Evolutionary conservation across 1,140 invertebrate genomes (phyloP).

Genomic region (Stratiolaelaps scimitus): DNA sequence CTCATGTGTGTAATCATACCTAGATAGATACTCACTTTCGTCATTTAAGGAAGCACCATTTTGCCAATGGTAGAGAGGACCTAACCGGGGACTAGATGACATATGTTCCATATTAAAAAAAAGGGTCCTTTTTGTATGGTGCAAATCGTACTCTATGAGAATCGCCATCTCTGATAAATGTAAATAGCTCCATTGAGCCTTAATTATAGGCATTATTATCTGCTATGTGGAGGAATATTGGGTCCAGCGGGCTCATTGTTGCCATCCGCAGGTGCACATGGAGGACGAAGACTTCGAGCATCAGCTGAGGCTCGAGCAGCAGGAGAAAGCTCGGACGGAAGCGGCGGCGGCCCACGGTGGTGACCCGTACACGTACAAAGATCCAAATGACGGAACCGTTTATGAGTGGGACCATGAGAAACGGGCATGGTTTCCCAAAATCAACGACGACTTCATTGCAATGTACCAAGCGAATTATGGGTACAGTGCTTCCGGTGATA

Average conservation of each 20-base stretch:
- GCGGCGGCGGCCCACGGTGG: slow-evolving; percentile 47
- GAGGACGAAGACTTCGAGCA: slow-evolving; percentile 41
- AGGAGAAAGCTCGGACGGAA: slow-evolving; percentile 39
- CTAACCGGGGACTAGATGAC: too few relatives aligned
- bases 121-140: too few relatives aligned
- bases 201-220: too few relatives aligned
- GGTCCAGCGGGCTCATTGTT: not conserved
- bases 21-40: too few relatives aligned
- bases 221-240: too few relatives aligned
- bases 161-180: too few relatives aligned
- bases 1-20: too few relatives aligned
- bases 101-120: too few relatives aligned
- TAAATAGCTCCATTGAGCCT: too few relatives aligned
- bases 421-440: slow-evolving; percentile 89
- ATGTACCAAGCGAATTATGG: slow-evolving; percentile 91
- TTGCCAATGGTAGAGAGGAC: too few relatives aligned
- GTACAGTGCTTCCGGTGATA: slow-evolving; percentile 44
- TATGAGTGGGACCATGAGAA: slow-evolving; percentile 82
- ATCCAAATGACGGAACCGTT: slow-evolving; percentile 66
- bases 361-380: slow-evolving; percentile 66
- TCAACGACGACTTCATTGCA: slow-evolving; percentile 93
- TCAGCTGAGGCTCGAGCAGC: slow-evolving; percentile 39
- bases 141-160: too few relatives aligned
- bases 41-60: too few relatives aligned
- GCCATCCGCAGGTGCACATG: slow-evolving; percentile 29